Conservation (phyloP, 2,797 vertebrate species). For the Threskiornis aethiopicus region DNA sequence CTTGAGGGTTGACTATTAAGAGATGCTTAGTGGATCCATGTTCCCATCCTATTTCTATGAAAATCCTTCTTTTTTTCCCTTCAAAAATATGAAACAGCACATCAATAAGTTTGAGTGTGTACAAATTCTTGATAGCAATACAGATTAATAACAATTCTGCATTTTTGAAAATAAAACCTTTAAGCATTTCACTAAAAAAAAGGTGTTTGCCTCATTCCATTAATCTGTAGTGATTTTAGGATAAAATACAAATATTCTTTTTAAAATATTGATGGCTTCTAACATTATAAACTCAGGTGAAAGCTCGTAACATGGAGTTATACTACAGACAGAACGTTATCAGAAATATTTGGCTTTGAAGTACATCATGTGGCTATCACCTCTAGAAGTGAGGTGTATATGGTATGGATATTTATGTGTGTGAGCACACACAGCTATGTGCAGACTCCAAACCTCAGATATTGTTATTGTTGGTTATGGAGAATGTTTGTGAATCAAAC, state of each 20-base stretch:
- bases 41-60: neutral
- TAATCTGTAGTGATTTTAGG: neutral
- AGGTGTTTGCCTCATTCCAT: rapidly evolving
- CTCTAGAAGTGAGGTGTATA: neutral
- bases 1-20: neutral
- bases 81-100: neutral
- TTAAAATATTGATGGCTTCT: neutral
- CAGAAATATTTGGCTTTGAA: neutral
- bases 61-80: neutral
- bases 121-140: neutral
- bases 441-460: neutral
- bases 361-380: neutral
- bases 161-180: neutral
- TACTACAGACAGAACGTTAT: neutral
- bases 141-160: neutral
- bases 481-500: neutral
- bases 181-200: neutral
- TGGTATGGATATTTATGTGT: neutral
- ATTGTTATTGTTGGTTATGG: neutral
- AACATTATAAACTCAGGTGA: neutral
- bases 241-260: neutral
- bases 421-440: neutral
- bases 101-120: neutral
- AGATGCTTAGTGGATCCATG: neutral
- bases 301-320: neutral